Evolutionary conservation across 2,888 invertebrate species (phyloP), one percentile per base, ranked within the genome.

Genomic region (Leptinotarsa rubiginosa): DNA sequence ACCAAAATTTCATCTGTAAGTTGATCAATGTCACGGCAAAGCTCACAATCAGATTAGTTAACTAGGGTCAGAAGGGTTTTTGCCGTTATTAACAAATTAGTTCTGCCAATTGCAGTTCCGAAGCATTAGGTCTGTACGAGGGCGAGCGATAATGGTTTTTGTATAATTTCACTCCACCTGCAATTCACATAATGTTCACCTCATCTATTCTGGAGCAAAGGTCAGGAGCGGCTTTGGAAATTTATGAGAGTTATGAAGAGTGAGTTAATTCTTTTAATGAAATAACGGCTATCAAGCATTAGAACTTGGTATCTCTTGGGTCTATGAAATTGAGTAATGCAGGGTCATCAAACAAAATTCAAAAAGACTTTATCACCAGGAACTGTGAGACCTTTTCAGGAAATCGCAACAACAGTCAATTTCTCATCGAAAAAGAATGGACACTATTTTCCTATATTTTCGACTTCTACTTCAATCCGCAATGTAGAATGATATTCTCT

Each of bases 61-160:
- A 56, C 22, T 56, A 22, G 56, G 56, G 56, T 56, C 56, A 22
- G 56, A 56, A 56, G 25, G 56, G 56, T 56, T 56, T 31, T 56
- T 56, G 56, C 22, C 56, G 56, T 56, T 52, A 52, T 52, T 52
- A 52, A 52, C 52, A 52, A 56, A 56, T 56, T 56, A 56, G 56
- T 56, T 56, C 56, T 56, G 20, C 22, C 20, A 22, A 56, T 52
- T 56, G 56, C 15, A 56, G 56, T 56, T 56, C 22, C 56, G 56
- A 12, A 56, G 22, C 56, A 56, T 20, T 56, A 56, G 56, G 13
- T 56, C 10, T 56, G 56, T 20, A 56, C 56, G 56, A 22, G 13
- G 56, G 56, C 56, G 12, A 52, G 18, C 52, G 22, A 56, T 56
- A 56, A 56, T 22, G 56, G 56, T 56, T 56, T 56, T 56, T 56